These are phyloP conservation scores for Daphoenositta chrysoptera DNA, from an alignment of 2,113 vertebrate species.

Conservation along the genomic window DNA sequence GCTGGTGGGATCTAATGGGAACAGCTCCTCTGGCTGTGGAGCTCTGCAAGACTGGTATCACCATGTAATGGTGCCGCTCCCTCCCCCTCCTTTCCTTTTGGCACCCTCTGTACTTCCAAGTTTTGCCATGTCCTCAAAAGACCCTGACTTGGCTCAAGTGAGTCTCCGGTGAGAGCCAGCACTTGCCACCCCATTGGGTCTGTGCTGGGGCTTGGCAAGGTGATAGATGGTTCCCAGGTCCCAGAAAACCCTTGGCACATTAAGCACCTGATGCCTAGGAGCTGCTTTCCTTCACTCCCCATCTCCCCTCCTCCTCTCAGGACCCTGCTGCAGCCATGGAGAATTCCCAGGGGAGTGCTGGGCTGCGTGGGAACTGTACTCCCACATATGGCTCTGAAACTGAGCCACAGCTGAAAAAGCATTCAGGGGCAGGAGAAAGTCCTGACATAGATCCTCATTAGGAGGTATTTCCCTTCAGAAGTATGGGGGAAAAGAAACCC, in stretches of 20 bases:
- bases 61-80: neutral
- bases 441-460: neutral
- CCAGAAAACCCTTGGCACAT: neutral
- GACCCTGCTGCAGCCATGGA: neutral
- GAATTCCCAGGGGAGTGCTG: neutral
- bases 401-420: neutral
- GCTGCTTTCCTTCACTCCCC: neutral
- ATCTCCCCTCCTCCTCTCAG: neutral
- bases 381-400: neutral
- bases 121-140: neutral
- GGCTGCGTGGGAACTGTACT: neutral
- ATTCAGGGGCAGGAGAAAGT: neutral
- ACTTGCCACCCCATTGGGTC: fast-evolving
- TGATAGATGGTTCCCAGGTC: neutral
- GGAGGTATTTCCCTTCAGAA: neutral
- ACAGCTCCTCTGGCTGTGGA: neutral
- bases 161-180: neutral
- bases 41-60: neutral
- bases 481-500: fast-evolving
- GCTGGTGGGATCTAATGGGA: neutral
- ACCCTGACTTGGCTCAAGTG: neutral
- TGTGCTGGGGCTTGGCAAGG: neutral
- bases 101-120: neutral
- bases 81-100: neutral
- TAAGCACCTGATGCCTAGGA: neutral